Conservation (phyloP, 2,113 vertebrate species). For the Chunga burmeisteri region DNA sequence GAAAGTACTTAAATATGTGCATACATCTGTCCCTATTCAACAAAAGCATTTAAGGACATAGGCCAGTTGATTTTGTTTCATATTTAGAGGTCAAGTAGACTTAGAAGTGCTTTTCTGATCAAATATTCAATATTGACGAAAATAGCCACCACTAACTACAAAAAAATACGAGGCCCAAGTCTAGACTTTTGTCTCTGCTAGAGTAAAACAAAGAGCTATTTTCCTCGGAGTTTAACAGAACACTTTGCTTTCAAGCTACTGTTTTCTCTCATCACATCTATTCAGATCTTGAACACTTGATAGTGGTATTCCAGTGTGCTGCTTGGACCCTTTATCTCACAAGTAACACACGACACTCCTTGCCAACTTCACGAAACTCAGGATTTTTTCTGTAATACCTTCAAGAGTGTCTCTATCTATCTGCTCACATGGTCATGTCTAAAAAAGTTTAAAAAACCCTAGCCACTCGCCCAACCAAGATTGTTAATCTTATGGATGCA, state of each 20-base stretch:
- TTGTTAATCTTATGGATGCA: neutral
- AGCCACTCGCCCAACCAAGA: neutral
- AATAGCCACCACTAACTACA: neutral
- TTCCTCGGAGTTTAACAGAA: neutral
- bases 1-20: neutral
- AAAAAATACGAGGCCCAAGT: neutral
- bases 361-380: neutral
- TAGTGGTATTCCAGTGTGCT: neutral
- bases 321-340: neutral
- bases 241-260: neutral
- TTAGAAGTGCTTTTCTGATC: neutral
- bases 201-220: neutral
- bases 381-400: neutral
- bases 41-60: neutral
- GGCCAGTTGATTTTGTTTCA: neutral
- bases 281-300: neutral
- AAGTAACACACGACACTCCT: fast-evolving
- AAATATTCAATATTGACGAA: neutral
- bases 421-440: neutral
- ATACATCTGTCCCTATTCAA: neutral
- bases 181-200: neutral
- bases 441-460: neutral
- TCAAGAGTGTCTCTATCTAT: neutral
- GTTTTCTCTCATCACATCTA: neutral
- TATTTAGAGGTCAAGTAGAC: neutral